Evolutionary conservation across 2,888 invertebrate genomes (phyloP), one percentile per base, ranked within the genome.

Genomic region (Temnothorax unifasciatus): DNA sequence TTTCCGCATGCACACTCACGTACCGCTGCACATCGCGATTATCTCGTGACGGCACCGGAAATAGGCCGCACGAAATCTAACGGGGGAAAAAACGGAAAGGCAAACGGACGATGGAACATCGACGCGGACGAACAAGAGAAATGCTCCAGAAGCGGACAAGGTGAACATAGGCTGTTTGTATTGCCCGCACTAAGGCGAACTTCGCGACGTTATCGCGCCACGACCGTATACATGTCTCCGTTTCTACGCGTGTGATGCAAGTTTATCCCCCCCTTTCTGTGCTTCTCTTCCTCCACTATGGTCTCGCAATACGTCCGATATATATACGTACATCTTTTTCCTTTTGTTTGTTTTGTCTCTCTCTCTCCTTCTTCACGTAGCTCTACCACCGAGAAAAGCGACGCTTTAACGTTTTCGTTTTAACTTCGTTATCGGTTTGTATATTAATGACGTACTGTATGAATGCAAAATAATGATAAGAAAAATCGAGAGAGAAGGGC

Each of bases 351-450:
- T 38, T 34, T n/a, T 15, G 13, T 74, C 15, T 47, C 75, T 69
- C 21, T 21, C 47, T 18, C 15, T 47, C 13, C 25, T 41, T 71
- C 71, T 0, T 47, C 29, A 9, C 18, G 18, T 50, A 18, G 29
- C 44, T 57, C 29, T 15, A 38, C 21, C 21, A 21, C 8, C 8
- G 21, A 21, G 52, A 25, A 34, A 61, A 52, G 2, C 21, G 25
- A 18, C 73, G 15, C 15, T 64, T 59, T 13, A 41, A 63, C 52
- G 3, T 52, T 71, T 52, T 71, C 63, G 18, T 9, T 44, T 59
- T 41, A 38, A 47, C 59, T 57, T 66, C 25, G 66, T 82, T 75
- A 85, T 85, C 84, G 75, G 44, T 18, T 25, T 50, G n/a, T 44
- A 34, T 61, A 34, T 61, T 82, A 61, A 76, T 41, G 25, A 75